Evolutionary conservation across 2,888 invertebrate genomes (phyloP).

Genomic region (Catocala nupta): DNA sequence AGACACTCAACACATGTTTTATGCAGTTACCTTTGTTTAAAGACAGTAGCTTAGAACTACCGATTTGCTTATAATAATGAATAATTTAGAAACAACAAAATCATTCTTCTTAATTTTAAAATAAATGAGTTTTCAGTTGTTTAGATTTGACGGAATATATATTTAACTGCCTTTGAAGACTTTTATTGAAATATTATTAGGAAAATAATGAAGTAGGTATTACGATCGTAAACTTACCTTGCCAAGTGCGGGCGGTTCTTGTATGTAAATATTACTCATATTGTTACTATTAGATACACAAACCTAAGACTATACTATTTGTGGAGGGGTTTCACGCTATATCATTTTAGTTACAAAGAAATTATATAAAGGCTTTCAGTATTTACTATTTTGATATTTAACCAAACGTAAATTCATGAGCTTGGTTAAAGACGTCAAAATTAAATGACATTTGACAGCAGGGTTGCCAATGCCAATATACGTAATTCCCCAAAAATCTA

Average conservation of each 20-base stretch:
- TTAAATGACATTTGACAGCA: slow-evolving; percentile 28
- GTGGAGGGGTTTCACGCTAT: neutral
- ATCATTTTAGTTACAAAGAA: slow-evolving; percentile 22
- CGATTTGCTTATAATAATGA: no score
- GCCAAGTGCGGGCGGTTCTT: slow-evolving; percentile 98
- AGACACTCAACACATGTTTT: no score
- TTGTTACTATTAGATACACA: slow-evolving; percentile 30
- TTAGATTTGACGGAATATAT: no score
- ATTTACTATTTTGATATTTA: neutral
- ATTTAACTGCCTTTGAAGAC: neutral
- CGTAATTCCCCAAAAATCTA: no score
- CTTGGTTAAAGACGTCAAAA: slow-evolving; percentile 19
- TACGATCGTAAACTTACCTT: slow-evolving; percentile 89
- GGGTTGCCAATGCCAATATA: no score
- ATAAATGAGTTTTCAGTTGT: no score
- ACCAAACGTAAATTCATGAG: no score
- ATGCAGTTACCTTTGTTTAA: no score
- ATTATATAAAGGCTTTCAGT: neutral
- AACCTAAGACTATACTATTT: slow-evolving; percentile 16
- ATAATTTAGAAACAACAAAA: no score
- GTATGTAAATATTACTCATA: slow-evolving; percentile 99
- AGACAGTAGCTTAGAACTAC: no score
- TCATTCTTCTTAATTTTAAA: no score
- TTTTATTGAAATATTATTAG: neutral
- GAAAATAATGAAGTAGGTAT: neutral